These are phyloP conservation scores for Gasterosteus aculeatus DNA, from an alignment of 2,113 vertebrate genomes.

Conservation along the genomic window DNA sequence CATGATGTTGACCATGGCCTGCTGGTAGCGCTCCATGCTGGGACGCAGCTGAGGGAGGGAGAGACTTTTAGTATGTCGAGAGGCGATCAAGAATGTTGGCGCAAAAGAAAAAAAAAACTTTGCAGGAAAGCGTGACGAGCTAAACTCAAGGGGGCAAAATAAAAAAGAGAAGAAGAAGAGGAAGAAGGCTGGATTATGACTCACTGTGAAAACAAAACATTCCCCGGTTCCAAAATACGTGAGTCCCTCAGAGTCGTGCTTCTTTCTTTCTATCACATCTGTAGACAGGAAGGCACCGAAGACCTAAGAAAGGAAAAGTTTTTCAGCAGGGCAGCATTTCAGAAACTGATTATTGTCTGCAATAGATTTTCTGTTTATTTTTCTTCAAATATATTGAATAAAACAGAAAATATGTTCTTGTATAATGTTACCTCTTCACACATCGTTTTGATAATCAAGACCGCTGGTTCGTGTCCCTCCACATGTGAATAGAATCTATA, in stretches of 20 bases:
- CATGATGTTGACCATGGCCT: slow-evolving; percentile 83
- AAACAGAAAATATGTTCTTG: not conserved
- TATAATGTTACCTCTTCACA: slow-evolving; percentile 78
- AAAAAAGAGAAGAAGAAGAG: no score
- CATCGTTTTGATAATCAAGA: slow-evolving; percentile 84
- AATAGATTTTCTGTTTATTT: not conserved
- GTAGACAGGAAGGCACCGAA: slow-evolving; percentile 88
- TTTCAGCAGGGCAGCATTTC: not conserved
- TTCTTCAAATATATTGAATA: not conserved
- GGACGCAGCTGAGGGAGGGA: slow-evolving; percentile 81
- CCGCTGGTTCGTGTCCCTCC: slow-evolving; percentile 83
- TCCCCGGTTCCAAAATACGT: slow-evolving; percentile 88
- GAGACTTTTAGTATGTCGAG: not conserved
- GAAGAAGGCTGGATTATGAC: slow-evolving; percentile 29
- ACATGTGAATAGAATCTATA: slow-evolving; percentile 83
- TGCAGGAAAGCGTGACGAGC: not conserved
- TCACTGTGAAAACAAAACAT: slow-evolving; percentile 89
- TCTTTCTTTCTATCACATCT: slow-evolving; percentile 83
- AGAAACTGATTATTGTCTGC: not conserved
- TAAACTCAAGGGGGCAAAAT: not conserved
- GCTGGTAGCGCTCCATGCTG: slow-evolving; percentile 84
- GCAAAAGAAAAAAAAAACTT: not conserved
- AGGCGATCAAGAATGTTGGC: not conserved
- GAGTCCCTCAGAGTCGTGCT: slow-evolving; percentile 55
- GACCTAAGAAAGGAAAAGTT: slow-evolving; percentile 72